Evolutionary conservation across 2,113 vertebrate species (phyloP), one percentile per base, ranked within the genome.

Genomic region (Paralichthys olivaceus): DNA sequence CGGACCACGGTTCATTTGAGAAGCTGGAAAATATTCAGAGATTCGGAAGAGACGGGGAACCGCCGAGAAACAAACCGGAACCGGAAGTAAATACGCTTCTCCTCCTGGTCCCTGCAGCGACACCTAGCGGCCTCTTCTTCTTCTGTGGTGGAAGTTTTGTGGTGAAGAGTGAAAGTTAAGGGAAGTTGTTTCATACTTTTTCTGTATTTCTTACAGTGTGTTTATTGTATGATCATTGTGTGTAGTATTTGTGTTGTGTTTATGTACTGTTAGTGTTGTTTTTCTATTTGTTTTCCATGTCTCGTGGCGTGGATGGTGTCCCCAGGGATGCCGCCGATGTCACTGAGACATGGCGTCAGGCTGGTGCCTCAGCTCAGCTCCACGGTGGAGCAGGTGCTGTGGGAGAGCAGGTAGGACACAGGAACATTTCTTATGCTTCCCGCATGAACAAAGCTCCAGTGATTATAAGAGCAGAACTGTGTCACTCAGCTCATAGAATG

Each of bases 1-100:
- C 4, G 84, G 80, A 9, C 64, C 32, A 20, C 85, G 81, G 57
- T 83, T 49, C 89, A 90, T 90, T 0, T n/a, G 20, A 6, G 62
- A 40, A 7, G 22, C 2, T 17, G 0, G 3, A 20, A 26, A 11
- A 19, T 1, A 3, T 15, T 4, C 45, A 7, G 6, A 49, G 45
- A 19, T 49, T 56, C 23, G 13, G 14, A 15, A 17, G 54, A 56
- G 49, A 53, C 20, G 49, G 14, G 49, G 49, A 53, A 53, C 49
- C 57, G 40, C 23, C 32, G n/a, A 53, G 65, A 28, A 25, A 45
- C 32, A 5, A 17, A 53, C 58, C 55, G 72, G 67, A 84, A 60
- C 32, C 55, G 60, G 59, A 83, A 75, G 15, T 20, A 20, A 6
- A 5, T 4, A 14, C 14, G 0, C 5, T 7, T 19, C 7, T 17